These are phyloP conservation scores for Synaphobranchus kaupii DNA, from an alignment of 2,797 vertebrate genomes.

Conservation along the genomic window DNA sequence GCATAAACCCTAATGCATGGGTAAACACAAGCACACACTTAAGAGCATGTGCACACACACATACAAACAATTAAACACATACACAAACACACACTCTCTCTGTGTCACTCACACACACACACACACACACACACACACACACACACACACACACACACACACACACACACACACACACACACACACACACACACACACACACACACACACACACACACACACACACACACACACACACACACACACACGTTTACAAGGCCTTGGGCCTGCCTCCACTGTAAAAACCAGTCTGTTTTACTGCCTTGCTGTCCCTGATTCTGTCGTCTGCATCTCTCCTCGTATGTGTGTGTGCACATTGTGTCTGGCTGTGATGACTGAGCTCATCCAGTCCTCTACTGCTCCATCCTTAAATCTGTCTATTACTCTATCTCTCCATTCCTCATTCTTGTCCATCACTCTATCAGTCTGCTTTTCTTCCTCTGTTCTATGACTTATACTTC, in stretches of 20 bases:
- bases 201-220: neutral
- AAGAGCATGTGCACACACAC: neutral
- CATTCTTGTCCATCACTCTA: neutral
- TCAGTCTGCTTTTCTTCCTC: no score
- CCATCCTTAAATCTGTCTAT: slow-evolving; percentile 15
- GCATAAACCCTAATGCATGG: neutral
- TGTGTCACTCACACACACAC: neutral
- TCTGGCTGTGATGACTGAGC: no score
- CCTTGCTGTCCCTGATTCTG: no score
- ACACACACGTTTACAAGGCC: neutral
- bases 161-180: slow-evolving; percentile 14
- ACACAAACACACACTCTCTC: neutral
- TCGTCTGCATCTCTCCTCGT: no score
- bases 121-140: neutral
- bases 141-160: slow-evolving; percentile 1
- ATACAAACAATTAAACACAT: neutral
- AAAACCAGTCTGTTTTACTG: no score
- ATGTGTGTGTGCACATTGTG: no score
- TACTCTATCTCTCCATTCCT: no score
- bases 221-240: neutral
- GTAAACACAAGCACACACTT: neutral
- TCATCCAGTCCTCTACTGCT: neutral
- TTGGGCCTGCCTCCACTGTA: no score
- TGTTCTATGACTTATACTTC: neutral
- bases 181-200: no score